These are phyloP conservation scores for Kryptolebias ocellatus DNA, from an alignment of 2,797 vertebrate species.

Conservation along the genomic window DNA sequence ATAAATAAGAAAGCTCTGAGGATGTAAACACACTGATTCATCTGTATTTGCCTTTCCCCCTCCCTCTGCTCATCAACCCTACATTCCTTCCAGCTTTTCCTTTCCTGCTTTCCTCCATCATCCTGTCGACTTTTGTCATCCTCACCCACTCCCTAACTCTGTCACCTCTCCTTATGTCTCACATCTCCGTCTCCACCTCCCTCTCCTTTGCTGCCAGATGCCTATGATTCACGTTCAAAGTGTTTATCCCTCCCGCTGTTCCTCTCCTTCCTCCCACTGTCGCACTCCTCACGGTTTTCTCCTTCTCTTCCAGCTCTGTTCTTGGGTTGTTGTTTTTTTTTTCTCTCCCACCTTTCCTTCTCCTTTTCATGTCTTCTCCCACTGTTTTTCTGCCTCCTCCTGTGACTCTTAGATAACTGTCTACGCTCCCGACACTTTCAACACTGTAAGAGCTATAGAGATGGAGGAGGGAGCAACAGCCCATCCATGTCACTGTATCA, in stretches of 20 bases:
- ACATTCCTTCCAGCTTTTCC: slow-evolving; percentile 20
- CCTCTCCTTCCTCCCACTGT: slow-evolving; percentile 62
- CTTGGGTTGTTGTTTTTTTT: slow-evolving; percentile 7
- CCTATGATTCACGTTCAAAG: slow-evolving; percentile 61
- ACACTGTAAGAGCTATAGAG: slow-evolving; percentile 52
- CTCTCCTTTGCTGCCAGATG: slow-evolving; percentile 58
- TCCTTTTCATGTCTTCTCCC: slow-evolving; percentile 26
- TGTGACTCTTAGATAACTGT: slow-evolving; percentile 56
- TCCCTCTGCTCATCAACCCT: slow-evolving; percentile 18
- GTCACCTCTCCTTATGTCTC: slow-evolving; percentile 64
- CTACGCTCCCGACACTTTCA: slow-evolving; percentile 52
- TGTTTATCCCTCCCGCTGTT: slow-evolving; percentile 68
- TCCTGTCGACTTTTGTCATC: slow-evolving; percentile 55
- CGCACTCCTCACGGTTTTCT: slow-evolving; percentile 37
- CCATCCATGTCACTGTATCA: slow-evolving; percentile 54
- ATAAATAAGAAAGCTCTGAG: slow-evolving; percentile 33
- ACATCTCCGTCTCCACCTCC: slow-evolving; percentile 35
- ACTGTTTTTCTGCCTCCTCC: slow-evolving; percentile 50
- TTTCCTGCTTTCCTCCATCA: slow-evolving; percentile 49
- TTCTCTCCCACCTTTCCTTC: background rate
- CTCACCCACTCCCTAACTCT: slow-evolving; percentile 62
- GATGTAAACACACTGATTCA: slow-evolving; percentile 39
- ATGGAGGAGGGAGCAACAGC: slow-evolving; percentile 40
- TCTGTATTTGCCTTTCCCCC: slow-evolving; percentile 27
- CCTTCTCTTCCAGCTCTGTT: slow-evolving; percentile 20